Conservation (phyloP, 2,797 vertebrate species). For the Sebastolobus altivelis region DNA sequence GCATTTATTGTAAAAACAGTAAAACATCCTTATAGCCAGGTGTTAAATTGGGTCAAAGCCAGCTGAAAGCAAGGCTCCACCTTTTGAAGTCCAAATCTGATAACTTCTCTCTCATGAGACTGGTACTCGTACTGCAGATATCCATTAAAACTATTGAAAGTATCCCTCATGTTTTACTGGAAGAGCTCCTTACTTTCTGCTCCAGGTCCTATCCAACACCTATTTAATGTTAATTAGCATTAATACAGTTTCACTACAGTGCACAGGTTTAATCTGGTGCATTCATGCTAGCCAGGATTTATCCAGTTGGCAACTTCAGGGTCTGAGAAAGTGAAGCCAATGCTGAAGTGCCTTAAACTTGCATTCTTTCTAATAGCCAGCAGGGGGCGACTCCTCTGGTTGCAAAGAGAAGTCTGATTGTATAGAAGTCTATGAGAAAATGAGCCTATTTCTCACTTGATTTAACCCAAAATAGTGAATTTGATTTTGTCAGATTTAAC, state of each 20-base stretch:
- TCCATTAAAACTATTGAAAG: conserved; percentile 12
- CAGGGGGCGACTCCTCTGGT: too few species aligned
- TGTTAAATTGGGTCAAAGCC: conserved; percentile 7
- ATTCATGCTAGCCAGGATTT: background rate
- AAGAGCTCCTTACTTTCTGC: background rate
- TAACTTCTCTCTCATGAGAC: background rate
- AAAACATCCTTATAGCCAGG: background rate
- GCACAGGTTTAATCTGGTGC: background rate
- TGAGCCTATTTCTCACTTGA: too few species aligned
- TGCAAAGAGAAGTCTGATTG: too few species aligned
- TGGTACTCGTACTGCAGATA: background rate
- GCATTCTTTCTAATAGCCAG: accelerated
- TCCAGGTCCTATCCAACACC: background rate
- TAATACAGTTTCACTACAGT: background rate
- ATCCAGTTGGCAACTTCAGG: too few species aligned
- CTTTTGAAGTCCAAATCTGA: conserved; percentile 3
- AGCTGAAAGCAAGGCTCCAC: conserved; percentile 8
- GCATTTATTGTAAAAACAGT: background rate
- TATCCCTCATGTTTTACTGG: background rate
- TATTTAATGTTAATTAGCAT: background rate
- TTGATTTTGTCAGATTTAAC: background rate
- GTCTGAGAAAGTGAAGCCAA: too few species aligned
- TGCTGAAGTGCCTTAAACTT: too few species aligned
- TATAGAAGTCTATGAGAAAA: too few species aligned
- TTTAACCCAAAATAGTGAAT: background rate